Evolutionary conservation across 2,113 vertebrate species (phyloP).

Genomic region (Catharus bicknelli): DNA sequence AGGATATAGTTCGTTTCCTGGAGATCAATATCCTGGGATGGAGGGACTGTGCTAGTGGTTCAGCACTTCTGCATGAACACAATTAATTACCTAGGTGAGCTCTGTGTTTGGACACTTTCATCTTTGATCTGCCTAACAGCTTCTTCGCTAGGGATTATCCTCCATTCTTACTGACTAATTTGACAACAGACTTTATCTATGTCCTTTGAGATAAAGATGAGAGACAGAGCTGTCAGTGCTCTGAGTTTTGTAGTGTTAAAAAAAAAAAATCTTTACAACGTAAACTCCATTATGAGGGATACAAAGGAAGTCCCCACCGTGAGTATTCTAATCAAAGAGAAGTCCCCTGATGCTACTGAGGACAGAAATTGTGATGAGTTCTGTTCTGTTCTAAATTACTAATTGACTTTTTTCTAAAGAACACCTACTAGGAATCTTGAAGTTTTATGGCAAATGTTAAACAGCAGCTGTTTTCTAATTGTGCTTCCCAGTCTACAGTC

Average conservation of each 20-base stretch:
- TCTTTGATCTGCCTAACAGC: constrained; percentile 22
- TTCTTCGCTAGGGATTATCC: not conserved
- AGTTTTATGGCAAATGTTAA: constrained; percentile 36
- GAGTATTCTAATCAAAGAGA: constrained; percentile 47
- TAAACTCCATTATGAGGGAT: constrained; percentile 25
- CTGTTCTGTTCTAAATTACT: constrained; percentile 47
- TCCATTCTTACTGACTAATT: constrained; percentile 15
- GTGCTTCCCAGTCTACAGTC: not conserved
- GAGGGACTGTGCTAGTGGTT: not conserved
- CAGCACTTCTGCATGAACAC: not conserved
- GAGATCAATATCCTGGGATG: constrained; percentile 2
- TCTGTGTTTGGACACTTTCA: not conserved
- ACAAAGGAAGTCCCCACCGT: not conserved
- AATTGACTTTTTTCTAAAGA: constrained; percentile 44
- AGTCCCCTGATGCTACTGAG: not conserved
- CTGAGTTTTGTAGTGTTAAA: not conserved
- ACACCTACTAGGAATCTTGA: constrained; percentile 48
- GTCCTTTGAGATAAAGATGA: constrained; percentile 40
- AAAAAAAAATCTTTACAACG: not conserved
- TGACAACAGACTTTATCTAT: not conserved
- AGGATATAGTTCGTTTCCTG: not conserved
- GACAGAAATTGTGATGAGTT: constrained; percentile 32
- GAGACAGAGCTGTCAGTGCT: not conserved
- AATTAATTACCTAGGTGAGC: constrained; percentile 20
- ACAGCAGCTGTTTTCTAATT: constrained; percentile 50